Evolutionary conservation across 2,888 invertebrate genomes (phyloP).

Genomic region (Philopedon plagiatum): DNA sequence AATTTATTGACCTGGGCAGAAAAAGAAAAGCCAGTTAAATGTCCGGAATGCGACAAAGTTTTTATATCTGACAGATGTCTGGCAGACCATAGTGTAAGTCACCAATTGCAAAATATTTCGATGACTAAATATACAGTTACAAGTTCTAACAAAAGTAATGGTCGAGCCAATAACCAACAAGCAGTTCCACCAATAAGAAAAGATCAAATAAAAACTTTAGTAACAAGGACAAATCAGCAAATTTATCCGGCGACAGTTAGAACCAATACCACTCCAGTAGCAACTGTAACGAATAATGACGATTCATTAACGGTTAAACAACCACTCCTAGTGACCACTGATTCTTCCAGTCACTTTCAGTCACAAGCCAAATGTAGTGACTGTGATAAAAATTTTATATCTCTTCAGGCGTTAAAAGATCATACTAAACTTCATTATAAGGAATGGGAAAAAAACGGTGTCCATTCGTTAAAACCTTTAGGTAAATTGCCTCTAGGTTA

Average conservation of each 20-base stretch:
- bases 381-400: not conserved
- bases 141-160: not conserved
- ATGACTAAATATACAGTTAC: not conserved
- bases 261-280: not conserved
- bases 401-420: not conserved
- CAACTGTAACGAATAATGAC: not conserved
- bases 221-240: too few species aligned
- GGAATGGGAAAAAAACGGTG: not conserved
- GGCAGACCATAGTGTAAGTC: not conserved
- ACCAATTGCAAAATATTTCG: not conserved
- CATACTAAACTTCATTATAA: constrained; percentile 4
- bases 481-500: not conserved
- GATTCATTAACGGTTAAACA: not conserved
- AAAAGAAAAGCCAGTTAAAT: not conserved
- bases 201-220: too few species aligned
- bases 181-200: too few species aligned
- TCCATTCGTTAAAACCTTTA: not conserved
- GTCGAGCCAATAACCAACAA: too few species aligned
- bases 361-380: not conserved
- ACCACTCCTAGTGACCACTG: not conserved
- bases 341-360: not conserved
- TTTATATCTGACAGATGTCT: not conserved
- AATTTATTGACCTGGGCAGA: not conserved
- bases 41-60: not conserved
- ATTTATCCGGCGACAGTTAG: not conserved